Percentiles rank a stretch among this genome's conserved stretches.
phyloP scores from a whole-genome alignment of 2,113 vertebrate genomes.

The Anhinga anhinga region DNA sequence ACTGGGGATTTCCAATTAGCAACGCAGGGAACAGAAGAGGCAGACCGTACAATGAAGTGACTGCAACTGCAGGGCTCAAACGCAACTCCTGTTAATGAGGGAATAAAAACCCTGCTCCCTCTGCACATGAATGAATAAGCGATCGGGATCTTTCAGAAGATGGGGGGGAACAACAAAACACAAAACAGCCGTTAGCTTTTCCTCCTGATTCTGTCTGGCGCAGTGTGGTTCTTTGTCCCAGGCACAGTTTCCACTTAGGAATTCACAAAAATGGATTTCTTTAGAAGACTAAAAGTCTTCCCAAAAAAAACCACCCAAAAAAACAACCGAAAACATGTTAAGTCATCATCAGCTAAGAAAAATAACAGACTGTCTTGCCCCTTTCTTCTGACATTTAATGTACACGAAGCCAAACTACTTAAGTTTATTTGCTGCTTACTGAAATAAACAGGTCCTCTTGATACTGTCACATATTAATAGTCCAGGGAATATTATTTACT shows the following conservation, averaged over 20 bases:
- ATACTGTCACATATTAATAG: neutral
- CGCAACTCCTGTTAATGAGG: neutral
- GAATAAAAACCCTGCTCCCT: neutral
- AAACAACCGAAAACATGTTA: neutral
- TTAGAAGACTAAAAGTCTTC: neutral
- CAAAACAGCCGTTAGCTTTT: neutral
- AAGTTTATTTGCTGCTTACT: neutral
- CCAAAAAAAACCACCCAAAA: neutral
- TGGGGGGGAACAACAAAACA: neutral
- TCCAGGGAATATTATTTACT: neutral
- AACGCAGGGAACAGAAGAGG: neutral
- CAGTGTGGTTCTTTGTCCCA: neutral
- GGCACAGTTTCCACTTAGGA: neutral
- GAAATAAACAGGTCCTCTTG: neutral
- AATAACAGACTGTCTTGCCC: neutral
- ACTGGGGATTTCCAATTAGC: slow-evolving; percentile 54
- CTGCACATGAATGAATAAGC: neutral
- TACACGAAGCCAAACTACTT: neutral
- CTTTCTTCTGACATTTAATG: neutral
- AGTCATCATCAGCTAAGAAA: neutral
- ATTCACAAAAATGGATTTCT: neutral
- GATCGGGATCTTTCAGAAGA: neutral
- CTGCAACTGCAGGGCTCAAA: neutral
- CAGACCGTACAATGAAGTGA: neutral
- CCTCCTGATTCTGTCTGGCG: neutral